These are phyloP conservation scores for Oryzias melastigma DNA, from an alignment of 2,113 vertebrate species.

Conservation along the genomic window DNA sequence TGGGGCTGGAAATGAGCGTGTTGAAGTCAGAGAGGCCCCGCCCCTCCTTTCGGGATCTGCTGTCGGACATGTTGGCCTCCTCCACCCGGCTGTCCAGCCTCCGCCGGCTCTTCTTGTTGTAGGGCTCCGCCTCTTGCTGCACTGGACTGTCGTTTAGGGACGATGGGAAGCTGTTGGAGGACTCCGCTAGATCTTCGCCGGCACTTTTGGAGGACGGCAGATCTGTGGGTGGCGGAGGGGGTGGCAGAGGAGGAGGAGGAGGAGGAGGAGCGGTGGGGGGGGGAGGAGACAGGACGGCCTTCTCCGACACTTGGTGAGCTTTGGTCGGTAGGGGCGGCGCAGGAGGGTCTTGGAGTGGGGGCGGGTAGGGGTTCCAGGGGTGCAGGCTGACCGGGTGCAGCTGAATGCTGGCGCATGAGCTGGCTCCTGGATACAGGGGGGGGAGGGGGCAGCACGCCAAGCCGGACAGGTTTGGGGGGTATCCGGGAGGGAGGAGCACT, in stretches of 20 bases:
- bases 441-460: constrained; percentile 89
- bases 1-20: constrained; percentile 91
- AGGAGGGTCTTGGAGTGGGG: constrained; percentile 85
- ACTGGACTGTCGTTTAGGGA: constrained; percentile 91
- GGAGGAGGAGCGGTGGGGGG: constrained; percentile 72
- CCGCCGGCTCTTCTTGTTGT: constrained; percentile 91
- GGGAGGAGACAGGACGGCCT: constrained; percentile 81
- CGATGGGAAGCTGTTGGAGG: constrained; percentile 87
- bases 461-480: constrained; percentile 84
- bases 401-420: constrained; percentile 91
- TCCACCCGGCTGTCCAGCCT: constrained; percentile 91
- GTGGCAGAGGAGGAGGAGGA: constrained; percentile 76
- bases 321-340: constrained; percentile 81
- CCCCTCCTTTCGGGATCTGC: constrained; percentile 92
- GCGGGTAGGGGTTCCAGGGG: constrained; percentile 93
- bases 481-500: constrained; percentile 85
- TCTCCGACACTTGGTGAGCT: constrained; percentile 87
- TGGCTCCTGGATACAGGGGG: constrained; percentile 91
- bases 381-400: constrained; percentile 90
- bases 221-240: constrained; percentile 83
- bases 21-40: constrained; percentile 92
- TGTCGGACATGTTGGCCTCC: constrained; percentile 89
- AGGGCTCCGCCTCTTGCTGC: constrained; percentile 89
- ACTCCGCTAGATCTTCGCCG: constrained; percentile 86
- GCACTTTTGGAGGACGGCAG: constrained; percentile 84